Conservation (phyloP, 2,888 invertebrate species). For the Drymonia ruficornis region DNA sequence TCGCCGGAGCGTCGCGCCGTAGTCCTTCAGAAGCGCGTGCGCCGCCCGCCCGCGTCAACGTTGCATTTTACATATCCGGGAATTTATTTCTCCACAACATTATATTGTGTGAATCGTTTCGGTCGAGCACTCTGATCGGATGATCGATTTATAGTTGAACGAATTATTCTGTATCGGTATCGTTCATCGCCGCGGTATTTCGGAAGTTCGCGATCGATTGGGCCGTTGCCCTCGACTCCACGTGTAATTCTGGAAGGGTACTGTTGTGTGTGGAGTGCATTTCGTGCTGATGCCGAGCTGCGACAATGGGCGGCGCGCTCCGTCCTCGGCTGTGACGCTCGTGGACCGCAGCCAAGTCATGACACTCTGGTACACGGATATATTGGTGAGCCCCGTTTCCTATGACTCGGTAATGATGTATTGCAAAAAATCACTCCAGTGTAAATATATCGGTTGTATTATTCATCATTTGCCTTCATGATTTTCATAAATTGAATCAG, state of each 20-base stretch:
- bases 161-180: conserved; percentile 40
- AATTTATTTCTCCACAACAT: conserved; percentile 42
- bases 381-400: conserved; percentile 72
- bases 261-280: conserved; percentile 60
- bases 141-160: conserved; percentile 48
- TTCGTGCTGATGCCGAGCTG: conserved; percentile 59
- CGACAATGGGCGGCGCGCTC: conserved; percentile 71
- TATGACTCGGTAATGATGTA: conserved; percentile 15
- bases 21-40: conserved; percentile 66
- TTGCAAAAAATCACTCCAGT: conserved; percentile 8
- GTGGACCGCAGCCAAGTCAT: conserved; percentile 78
- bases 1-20: conserved; percentile 55
- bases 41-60: conserved; percentile 58
- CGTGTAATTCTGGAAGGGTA: conserved; percentile 46
- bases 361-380: conserved; percentile 82
- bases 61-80: conserved; percentile 46
- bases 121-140: conserved; percentile 29
- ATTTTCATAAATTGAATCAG: not conserved
- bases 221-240: conserved; percentile 56
- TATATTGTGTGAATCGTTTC: conserved; percentile 40
- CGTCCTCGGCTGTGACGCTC: conserved; percentile 67
- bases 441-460: conserved; percentile 3
- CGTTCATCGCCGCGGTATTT: conserved; percentile 50
- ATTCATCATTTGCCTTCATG: not conserved
- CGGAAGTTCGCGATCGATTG: conserved; percentile 50